Conservation (phyloP, 1,140 invertebrate genomes). For the Brevipalpus yothersi region DNA sequence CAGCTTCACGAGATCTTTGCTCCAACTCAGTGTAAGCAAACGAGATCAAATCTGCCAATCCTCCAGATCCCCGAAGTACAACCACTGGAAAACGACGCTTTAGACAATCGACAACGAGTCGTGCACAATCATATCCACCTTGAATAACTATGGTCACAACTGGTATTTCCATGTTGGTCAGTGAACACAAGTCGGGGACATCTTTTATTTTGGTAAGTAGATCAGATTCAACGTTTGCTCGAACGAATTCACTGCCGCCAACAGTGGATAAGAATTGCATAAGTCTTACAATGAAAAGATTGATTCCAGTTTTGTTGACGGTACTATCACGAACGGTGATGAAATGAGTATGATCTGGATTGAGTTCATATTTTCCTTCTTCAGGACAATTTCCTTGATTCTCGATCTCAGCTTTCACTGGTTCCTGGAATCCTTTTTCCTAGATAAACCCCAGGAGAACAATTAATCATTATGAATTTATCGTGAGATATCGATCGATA, state of each 20-base stretch:
- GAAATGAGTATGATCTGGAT: slow-evolving; percentile 14
- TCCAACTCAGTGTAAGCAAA: slow-evolving; percentile 20
- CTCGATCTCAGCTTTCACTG: slow-evolving; percentile 8
- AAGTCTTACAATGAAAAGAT: slow-evolving; percentile 11
- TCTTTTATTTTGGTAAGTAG: neutral
- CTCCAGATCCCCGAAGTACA: slow-evolving; percentile 21
- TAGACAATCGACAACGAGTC: slow-evolving; percentile 19
- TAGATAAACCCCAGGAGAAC: neutral
- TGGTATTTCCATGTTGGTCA: slow-evolving; percentile 14
- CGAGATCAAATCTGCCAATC: slow-evolving; percentile 21
- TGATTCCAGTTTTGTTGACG: slow-evolving; percentile 13
- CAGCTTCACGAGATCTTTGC: slow-evolving; percentile 13
- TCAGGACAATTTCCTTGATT: slow-evolving; percentile 12
- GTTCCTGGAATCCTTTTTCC: no score
- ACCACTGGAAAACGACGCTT: slow-evolving; percentile 22
- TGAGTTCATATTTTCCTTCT: slow-evolving; percentile 14
- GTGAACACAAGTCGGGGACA: neutral
- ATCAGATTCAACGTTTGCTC: slow-evolving; percentile 1
- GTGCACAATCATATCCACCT: slow-evolving; percentile 19
- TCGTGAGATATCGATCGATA: neutral
- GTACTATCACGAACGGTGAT: slow-evolving; percentile 12
- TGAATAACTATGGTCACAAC: slow-evolving; percentile 23
- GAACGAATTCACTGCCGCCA: neutral
- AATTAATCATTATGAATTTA: neutral
- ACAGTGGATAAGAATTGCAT: slow-evolving; percentile 7